Evolutionary conservation across 2,888 invertebrate species (phyloP).

Genomic region (Plagodis dolabraria): DNA sequence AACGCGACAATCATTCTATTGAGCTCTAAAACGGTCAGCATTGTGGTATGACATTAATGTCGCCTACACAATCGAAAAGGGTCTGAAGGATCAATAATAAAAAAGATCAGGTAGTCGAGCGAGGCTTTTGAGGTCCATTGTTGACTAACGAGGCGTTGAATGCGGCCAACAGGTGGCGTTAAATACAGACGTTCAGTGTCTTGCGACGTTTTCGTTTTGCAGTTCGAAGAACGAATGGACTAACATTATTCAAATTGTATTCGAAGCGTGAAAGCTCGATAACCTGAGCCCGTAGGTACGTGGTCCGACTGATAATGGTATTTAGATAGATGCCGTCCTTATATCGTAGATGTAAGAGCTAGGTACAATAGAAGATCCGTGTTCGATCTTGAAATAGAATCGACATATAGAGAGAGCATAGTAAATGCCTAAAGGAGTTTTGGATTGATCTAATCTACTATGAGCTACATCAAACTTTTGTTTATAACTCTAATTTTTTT

Average conservation of each 20-base stretch:
- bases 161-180: constrained; percentile 68
- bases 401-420: constrained; percentile 8
- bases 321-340: constrained; percentile 37
- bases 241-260: constrained; percentile 79
- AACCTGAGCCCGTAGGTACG: constrained; percentile 66
- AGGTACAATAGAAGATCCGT: constrained; percentile 46
- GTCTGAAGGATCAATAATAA: constrained; percentile 53
- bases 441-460: too few relatives aligned
- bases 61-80: constrained; percentile 63
- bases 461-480: too few relatives aligned
- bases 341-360: constrained; percentile 32
- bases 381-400: constrained; percentile 23
- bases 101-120: constrained; percentile 64
- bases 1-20: constrained; percentile 46
- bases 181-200: constrained; percentile 49
- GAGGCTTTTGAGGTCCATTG: constrained; percentile 63
- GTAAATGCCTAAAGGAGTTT: background rate
- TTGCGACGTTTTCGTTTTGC: constrained; percentile 68
- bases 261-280: constrained; percentile 80
- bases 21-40: constrained; percentile 60
- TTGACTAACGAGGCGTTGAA: constrained; percentile 74
- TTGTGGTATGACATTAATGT: constrained; percentile 71
- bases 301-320: constrained; percentile 68
- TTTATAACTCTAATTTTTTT: too few relatives aligned
- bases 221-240: constrained; percentile 78